A percentile compares a stretch with the other conserved stretches of the same genome.
These are phyloP conservation scores for Hyphantria cunea DNA, from an alignment of 1,140 invertebrate genomes.

Conservation along the genomic window DNA sequence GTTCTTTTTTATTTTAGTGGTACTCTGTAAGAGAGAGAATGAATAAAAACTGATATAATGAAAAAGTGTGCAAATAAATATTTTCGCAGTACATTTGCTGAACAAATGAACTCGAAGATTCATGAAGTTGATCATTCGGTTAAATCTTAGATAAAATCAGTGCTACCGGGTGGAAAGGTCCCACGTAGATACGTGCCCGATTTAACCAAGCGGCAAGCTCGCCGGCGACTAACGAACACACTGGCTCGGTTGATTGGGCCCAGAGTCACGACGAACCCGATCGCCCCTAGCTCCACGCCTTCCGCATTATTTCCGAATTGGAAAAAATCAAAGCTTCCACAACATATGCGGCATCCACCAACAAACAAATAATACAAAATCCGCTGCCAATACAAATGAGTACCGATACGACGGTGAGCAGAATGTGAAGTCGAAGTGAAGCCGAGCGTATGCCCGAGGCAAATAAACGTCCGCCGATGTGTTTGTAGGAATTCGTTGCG, in stretches of 20 bases:
- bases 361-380: conserved; percentile 77
- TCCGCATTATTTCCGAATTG: conserved; percentile 76
- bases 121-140: conserved; percentile 53
- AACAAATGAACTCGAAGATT: conserved; percentile 49
- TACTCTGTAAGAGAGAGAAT: too few relatives aligned
- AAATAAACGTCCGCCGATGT: conserved; percentile 76
- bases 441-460: conserved; percentile 67
- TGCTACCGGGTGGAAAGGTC: conserved; percentile 70
- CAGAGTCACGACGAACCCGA: conserved; percentile 42
- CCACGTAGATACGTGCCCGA: conserved; percentile 66
- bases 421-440: conserved; percentile 65
- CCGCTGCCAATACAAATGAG: conserved; percentile 78
- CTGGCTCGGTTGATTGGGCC: conserved; percentile 64
- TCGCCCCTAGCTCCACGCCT: conserved; percentile 59
- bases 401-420: conserved; percentile 66
- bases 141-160: conserved; percentile 72
- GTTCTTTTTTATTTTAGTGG: too few relatives aligned
- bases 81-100: conserved; percentile 40
- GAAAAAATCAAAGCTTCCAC: conserved; percentile 76
- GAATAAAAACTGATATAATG: too few relatives aligned
- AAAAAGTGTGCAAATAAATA: conserved; percentile 18
- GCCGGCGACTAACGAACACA: conserved; percentile 70
- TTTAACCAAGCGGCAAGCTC: conserved; percentile 62
- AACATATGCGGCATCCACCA: conserved; percentile 72
- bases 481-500: conserved; percentile 74